These are phyloP conservation scores for Rhabdornis inornatus DNA, from an alignment of 2,113 vertebrate genomes.

Conservation along the genomic window DNA sequence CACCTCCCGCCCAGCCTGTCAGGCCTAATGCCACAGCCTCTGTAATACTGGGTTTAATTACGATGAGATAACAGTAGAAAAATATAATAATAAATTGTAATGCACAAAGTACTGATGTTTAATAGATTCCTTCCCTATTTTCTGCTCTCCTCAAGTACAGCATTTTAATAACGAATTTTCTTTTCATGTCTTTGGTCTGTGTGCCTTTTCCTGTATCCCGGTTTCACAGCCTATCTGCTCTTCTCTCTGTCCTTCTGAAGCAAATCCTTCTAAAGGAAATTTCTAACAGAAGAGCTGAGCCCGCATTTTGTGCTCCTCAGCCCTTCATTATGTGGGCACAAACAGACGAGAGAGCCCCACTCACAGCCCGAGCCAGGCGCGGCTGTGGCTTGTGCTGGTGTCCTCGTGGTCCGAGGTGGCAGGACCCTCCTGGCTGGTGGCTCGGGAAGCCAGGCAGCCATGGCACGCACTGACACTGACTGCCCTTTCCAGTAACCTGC, in stretches of 20 bases:
- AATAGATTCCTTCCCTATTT: constrained; percentile 10
- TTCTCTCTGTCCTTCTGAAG: not conserved
- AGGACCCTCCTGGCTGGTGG: accelerated
- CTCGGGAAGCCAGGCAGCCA: not conserved
- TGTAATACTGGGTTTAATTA: not conserved
- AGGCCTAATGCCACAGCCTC: not conserved
- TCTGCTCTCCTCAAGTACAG: not conserved
- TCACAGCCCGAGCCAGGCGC: accelerated
- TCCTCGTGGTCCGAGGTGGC: too few species aligned
- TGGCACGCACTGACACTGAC: not conserved
- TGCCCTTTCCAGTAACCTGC: not conserved
- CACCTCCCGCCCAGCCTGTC: constrained; percentile 49
- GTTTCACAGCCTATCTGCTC: not conserved
- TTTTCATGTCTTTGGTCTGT: not conserved
- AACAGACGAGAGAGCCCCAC: not conserved
- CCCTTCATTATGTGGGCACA: not conserved
- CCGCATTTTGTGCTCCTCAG: not conserved
- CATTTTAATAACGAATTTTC: not conserved
- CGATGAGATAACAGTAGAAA: not conserved
- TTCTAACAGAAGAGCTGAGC: not conserved
- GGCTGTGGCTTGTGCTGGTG: not conserved
- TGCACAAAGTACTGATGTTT: not conserved
- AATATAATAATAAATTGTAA: not conserved
- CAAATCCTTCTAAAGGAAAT: constrained; percentile 5
- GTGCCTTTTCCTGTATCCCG: not conserved